phyloP scores from a whole-genome alignment of 2,797 vertebrate genomes.

The Cetoscarus ocellatus region DNA sequence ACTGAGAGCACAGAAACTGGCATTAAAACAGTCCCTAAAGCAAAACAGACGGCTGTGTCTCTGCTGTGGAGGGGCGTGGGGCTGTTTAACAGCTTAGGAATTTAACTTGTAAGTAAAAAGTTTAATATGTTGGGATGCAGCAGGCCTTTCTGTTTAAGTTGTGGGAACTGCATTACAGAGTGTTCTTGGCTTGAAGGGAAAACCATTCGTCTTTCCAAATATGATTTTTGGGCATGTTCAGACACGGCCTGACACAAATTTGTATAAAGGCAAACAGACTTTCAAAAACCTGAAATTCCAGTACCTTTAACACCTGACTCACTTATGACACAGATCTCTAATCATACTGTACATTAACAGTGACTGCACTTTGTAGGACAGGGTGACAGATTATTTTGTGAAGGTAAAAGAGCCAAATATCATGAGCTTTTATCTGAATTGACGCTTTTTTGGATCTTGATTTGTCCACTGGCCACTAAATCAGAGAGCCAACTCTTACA shows the following conservation, averaged over 20 bases:
- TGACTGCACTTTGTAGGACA: neutral
- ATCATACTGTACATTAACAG: slow-evolving; percentile 2
- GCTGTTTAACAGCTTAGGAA: neutral
- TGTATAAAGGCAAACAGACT: slow-evolving; percentile 59
- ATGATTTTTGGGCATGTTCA: slow-evolving; percentile 69
- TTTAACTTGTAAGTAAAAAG: neutral
- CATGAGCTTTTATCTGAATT: neutral
- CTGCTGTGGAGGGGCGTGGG: neutral
- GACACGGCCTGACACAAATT: slow-evolving; percentile 65
- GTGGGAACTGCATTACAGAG: slow-evolving; percentile 33
- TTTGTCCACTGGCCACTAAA: neutral
- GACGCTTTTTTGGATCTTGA: neutral
- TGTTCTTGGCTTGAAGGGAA: slow-evolving; percentile 24
- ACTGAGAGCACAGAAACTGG: neutral
- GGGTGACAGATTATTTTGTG: no score
- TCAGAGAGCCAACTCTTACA: no score
- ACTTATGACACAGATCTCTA: slow-evolving; percentile 22
- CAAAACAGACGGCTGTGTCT: neutral
- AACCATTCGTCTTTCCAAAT: slow-evolving; percentile 41
- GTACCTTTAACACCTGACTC: slow-evolving; percentile 51
- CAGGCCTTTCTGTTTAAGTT: neutral
- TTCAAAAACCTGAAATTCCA: slow-evolving; percentile 77
- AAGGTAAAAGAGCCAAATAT: no score
- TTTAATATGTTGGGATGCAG: neutral
- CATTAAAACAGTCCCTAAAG: neutral